A percentile compares a stretch with the other conserved stretches of the same genome.
phyloP scores from a whole-genome alignment of 2,113 vertebrate species.

The Danio rerio region DNA sequence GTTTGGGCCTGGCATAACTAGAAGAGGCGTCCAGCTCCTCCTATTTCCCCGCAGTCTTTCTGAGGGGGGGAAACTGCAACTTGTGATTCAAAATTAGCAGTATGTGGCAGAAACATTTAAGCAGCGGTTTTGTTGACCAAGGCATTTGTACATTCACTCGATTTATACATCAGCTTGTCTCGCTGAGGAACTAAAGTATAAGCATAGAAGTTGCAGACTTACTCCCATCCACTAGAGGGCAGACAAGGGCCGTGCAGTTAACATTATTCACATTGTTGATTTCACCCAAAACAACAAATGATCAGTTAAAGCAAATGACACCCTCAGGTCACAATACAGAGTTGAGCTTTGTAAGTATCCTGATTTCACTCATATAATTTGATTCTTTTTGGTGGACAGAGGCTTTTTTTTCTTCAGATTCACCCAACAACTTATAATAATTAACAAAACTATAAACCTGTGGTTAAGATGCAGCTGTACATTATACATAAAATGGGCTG shows the following conservation, averaged over 20 bases:
- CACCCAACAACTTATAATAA: constrained; percentile 8
- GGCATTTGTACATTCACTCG: not conserved
- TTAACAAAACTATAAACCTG: constrained; percentile 63
- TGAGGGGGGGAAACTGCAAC: not conserved
- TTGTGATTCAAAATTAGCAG: not conserved
- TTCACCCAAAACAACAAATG: constrained; percentile 4
- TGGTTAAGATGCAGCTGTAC: constrained; percentile 71
- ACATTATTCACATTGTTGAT: not conserved
- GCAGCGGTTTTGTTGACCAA: not conserved
- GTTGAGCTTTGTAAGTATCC: not conserved
- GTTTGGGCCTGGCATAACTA: constrained; percentile 25
- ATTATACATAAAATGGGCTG: constrained; percentile 71
- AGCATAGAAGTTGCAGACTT: constrained; percentile 17
- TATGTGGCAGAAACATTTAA: not conserved
- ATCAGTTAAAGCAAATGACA: constrained; percentile 2
- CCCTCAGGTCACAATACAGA: constrained; percentile 21
- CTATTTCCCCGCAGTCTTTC: not conserved
- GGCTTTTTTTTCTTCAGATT: constrained; percentile 1
- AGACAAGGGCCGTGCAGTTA: not conserved
- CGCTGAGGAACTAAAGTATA: not conserved
- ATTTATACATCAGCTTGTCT: not conserved
- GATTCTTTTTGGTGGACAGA: not conserved
- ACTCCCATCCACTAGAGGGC: constrained; percentile 19
- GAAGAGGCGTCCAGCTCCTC: constrained; percentile 11
- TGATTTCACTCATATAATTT: not conserved